These are phyloP conservation scores for Cephalophus harveyi DNA, from an alignment of 2,113 vertebrate species.

Conservation along the genomic window DNA sequence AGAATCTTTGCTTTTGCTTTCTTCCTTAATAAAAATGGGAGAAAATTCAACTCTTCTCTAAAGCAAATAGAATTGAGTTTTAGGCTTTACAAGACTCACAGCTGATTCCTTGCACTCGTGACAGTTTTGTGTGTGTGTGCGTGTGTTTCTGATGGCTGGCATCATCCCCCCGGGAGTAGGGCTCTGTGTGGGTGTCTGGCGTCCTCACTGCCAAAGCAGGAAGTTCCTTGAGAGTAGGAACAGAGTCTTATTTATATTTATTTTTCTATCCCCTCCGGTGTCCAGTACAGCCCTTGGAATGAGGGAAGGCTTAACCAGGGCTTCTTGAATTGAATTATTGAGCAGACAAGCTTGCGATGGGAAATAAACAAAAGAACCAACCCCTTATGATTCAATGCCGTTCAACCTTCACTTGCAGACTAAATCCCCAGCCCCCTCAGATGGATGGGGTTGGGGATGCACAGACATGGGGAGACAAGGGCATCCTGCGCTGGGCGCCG, in stretches of 20 bases:
- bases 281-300: not conserved
- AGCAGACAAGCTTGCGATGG: slow-evolving; percentile 45
- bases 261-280: not conserved
- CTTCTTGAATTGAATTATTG: slow-evolving; percentile 64
- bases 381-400: not conserved
- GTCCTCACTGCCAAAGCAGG: not conserved
- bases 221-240: slow-evolving; percentile 56
- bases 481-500: fast-evolving
- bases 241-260: not conserved
- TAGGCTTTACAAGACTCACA: not conserved
- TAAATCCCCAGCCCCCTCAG: not conserved
- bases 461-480: not conserved
- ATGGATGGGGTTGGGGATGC: not conserved
- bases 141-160: not conserved
- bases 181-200: not conserved
- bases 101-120: not conserved
- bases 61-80: not conserved
- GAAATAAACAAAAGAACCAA: slow-evolving; percentile 51
- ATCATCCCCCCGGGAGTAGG: not conserved
- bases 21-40: not conserved
- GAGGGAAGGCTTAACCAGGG: slow-evolving; percentile 17
- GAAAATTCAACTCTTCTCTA: not conserved
- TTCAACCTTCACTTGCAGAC: slow-evolving; percentile 4
- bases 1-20: not conserved
- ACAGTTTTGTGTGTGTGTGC: not conserved